Conservation (phyloP, 2,113 vertebrate genomes). For the Acrocephalus arundinaceus region DNA sequence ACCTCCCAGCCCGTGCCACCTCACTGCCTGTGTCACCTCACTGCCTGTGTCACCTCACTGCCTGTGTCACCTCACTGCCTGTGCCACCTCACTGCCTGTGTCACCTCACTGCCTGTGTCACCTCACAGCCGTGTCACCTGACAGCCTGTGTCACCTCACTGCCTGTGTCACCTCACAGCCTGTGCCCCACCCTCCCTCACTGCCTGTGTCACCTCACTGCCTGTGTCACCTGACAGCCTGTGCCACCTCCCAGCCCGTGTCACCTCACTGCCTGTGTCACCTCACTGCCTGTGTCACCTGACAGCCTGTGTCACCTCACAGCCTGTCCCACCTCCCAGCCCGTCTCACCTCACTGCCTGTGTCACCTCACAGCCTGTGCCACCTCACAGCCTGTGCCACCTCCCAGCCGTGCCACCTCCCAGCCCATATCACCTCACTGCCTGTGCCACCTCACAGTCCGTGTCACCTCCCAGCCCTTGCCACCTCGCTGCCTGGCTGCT, state of each 20-base stretch:
- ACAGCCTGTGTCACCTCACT: no score
- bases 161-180: not conserved
- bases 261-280: not conserved
- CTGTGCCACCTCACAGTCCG: fast-evolving
- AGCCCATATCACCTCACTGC: not conserved
- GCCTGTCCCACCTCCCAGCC: not conserved
- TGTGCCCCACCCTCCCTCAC: no score
- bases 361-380: not conserved
- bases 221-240: not conserved
- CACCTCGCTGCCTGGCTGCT: not conserved
- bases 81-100: not conserved
- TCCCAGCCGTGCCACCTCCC: not conserved
- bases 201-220: not conserved
- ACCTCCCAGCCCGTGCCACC: not conserved
- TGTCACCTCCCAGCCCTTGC: fast-evolving
- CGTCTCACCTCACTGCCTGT: no score
- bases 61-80: fast-evolving
- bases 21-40: not conserved
- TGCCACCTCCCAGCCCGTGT: no score
- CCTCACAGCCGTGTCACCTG: no score
- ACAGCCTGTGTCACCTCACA: no score
- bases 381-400: not conserved
- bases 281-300: no score
- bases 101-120: no score
- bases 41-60: not conserved